Conservation (phyloP, 2,797 vertebrate genomes). For the Hylomyscus alleni region DNA sequence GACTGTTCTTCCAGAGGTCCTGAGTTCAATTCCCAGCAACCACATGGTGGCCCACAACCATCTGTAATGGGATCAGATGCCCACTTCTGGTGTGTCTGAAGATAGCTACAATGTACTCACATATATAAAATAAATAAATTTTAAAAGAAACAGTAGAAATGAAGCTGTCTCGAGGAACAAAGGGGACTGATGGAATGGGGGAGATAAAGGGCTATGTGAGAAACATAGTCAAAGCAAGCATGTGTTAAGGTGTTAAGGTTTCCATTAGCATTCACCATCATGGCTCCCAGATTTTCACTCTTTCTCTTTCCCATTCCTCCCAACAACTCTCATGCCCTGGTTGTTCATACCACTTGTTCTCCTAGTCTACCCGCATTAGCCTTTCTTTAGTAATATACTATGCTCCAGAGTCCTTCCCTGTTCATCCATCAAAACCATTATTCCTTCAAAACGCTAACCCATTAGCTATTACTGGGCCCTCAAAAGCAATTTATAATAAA, state of each 20-base stretch:
- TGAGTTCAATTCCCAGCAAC: background rate
- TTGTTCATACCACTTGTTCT: background rate
- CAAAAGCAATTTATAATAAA: slow-evolving; percentile 72
- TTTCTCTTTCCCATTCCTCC: slow-evolving; percentile 39
- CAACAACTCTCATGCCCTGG: background rate
- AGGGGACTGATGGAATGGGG: background rate
- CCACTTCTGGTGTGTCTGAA: background rate
- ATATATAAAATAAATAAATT: background rate
- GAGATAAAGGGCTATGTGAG: background rate
- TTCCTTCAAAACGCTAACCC: slow-evolving; percentile 54
- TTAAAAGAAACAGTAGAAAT: background rate
- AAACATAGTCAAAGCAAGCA: background rate
- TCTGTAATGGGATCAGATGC: background rate
- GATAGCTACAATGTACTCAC: background rate
- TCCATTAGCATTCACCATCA: background rate
- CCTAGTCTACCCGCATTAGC: background rate
- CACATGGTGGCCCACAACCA: background rate
- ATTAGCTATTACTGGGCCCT: slow-evolving; percentile 47
- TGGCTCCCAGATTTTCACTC: background rate
- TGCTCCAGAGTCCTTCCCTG: slow-evolving; percentile 15
- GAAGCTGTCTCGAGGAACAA: background rate
- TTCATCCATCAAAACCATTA: slow-evolving; percentile 58
- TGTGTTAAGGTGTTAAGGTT: background rate
- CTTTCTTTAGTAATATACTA: slow-evolving; percentile 31
- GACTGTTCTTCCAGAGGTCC: background rate